Conservation (phyloP, 2,113 vertebrate genomes). For the Rhabdomys dilectus region DNA sequence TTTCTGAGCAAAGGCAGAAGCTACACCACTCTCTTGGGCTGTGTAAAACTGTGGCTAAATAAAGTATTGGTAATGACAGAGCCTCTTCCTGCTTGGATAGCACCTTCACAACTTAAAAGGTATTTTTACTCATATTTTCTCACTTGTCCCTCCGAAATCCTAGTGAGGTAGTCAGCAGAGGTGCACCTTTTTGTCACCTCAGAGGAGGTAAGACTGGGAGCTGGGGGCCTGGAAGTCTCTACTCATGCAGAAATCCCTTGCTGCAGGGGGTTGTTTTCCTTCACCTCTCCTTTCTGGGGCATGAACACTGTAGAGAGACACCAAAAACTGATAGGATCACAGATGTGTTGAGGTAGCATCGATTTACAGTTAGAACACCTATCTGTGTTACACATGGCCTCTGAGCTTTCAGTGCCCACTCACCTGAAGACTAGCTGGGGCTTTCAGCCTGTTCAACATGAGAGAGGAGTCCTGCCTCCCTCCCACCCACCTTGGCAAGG, state of each 20-base stretch:
- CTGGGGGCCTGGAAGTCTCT: background rate
- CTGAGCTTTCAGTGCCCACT: background rate
- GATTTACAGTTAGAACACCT: background rate
- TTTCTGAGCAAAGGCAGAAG: background rate
- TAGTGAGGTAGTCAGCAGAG: constrained; percentile 1
- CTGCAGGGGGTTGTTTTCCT: background rate
- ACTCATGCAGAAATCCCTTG: rapidly evolving
- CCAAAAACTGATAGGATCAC: background rate
- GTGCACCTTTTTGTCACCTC: background rate
- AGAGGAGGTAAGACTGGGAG: background rate
- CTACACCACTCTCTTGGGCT: background rate
- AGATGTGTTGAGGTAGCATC: rapidly evolving
- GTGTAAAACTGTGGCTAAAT: background rate
- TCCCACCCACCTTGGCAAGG: no score
- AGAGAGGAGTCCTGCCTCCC: background rate
- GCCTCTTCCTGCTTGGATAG: constrained; percentile 30
- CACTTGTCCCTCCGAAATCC: constrained; percentile 43
- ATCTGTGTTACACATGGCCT: background rate
- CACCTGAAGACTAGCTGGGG: background rate
- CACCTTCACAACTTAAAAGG: constrained; percentile 54
- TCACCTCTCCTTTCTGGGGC: background rate
- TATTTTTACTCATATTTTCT: constrained; percentile 74
- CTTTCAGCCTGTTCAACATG: background rate
- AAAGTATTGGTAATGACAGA: constrained; percentile 45
- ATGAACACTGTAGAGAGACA: background rate